Evolutionary conservation across 2,888 invertebrate species (phyloP), one percentile per base, ranked within the genome.

Genomic region (Ophioninae sp.): DNA sequence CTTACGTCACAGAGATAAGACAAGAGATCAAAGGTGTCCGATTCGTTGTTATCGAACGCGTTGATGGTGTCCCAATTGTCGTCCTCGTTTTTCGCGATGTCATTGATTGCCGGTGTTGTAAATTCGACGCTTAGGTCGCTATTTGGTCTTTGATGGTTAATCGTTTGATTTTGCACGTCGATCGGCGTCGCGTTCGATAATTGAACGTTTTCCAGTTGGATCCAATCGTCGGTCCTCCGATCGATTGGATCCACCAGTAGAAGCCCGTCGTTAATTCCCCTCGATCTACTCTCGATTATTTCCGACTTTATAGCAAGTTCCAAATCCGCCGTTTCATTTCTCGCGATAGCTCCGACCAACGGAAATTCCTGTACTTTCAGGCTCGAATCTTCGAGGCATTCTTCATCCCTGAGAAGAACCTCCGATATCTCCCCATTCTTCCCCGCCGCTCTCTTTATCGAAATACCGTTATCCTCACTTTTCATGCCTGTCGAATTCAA

Each of bases 1-100:
- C 92, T 90, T 87, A 93, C 93, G 83, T 93, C 92, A 74, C 90
- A 91, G 67, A 93, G 89, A 83, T 93, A 93, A 13, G 93, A 92
- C 74, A 93, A 85, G 72, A 93, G 85, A 86, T 93, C 92, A 74
- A 93, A 93, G n/a, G 88, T 81, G 56, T 90, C 89, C 22, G 88
- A 85, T 67, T 87, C 89, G 13, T 86, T 88, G 10, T 87, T 87
- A 64, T 89, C 89, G 30, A 91, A 85, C 9, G 89, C 87, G 41
- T 85, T 87, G 41, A 92, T 85, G 23, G 88, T 84, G 58, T 90
- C 91, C 87, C 88, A 89, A 68, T 86, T 82, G 65, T 88, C 86
- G 22, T 87, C 86, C 58, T 85, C 73, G 41, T 69, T 85, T 79
- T 87, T 84, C 6, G 68, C 74, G 23, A 86, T 71, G 20, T 85